Evolutionary conservation across 2,888 invertebrate genomes (phyloP), one percentile per base, ranked within the genome.

Genomic region (Lasioglossum leucozonium): DNA sequence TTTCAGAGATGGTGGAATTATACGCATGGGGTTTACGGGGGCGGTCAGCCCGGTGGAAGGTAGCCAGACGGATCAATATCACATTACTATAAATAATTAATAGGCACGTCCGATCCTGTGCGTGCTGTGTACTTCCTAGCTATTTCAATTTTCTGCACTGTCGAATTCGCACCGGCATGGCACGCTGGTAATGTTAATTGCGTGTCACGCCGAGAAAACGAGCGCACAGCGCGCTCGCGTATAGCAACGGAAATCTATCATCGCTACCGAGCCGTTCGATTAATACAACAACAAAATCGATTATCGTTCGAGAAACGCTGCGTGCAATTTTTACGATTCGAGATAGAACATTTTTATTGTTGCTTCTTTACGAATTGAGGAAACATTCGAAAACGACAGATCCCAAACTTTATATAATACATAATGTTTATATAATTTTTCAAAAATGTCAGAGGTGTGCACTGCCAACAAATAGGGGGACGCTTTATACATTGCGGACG

Each of bases 31-130:
- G 88, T 88, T 91, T 88, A 87, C 85, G 84, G 84, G 78, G 85
- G 78, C 84, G 89, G 89, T 88, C 88, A 88, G 89, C 89, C 89
- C 81, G 85, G 87, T 86, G 89, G 87, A 90, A 89, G 87, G 90
- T 87, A 90, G 88, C 92, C 92, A 92, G 93, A 93, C 94, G 92
- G 93, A 94, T 94, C 94, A 92, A 94, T 94, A 94, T 92, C 93
- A 91, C 93, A 94, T 94, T 94, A 93, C 93, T 92, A 93, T 94
- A 93, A 94, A 94, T 94, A 94, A 94, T 94, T 94, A 94, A 93
- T 93, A 91, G 87, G 22, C 67, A 74, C 77, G 72, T 69, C 75
- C 65, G 88, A 81, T 88, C 69, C 84, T 84, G 75, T 81, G 76
- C 89, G 77, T 79, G 62, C 72, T 74, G 78, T 83, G 81, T 82